Conservation (phyloP, 2,888 invertebrate species). For the Oscheius onirici region DNA sequence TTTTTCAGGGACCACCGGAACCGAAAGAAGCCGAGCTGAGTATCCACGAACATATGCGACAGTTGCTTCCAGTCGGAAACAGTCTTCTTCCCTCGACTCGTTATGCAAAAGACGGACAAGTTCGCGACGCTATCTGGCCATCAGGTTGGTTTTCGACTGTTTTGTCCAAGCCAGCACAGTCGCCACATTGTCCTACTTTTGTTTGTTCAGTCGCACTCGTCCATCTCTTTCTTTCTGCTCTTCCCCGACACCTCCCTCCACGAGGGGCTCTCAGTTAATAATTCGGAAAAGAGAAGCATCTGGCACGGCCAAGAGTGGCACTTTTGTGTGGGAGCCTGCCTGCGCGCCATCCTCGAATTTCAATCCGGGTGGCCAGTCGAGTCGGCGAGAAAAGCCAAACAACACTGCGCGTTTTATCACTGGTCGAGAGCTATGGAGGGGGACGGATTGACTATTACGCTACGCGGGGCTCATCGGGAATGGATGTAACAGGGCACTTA, state of each 20-base stretch:
- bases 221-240: constrained; percentile 3
- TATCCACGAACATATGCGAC: constrained; percentile 32
- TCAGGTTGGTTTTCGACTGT: constrained; percentile 17
- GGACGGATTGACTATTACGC: background rate
- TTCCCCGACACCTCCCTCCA: background rate
- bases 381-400: constrained; percentile 26
- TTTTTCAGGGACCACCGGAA: constrained; percentile 27
- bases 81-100: constrained; percentile 24
- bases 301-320: constrained; percentile 10
- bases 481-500: background rate
- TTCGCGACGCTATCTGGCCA: constrained; percentile 30
- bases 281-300: background rate
- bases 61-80: constrained; percentile 3
- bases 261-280: constrained; percentile 5
- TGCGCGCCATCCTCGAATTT: constrained; percentile 14
- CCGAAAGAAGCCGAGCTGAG: constrained; percentile 25
- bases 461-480: background rate
- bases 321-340: constrained; percentile 31
- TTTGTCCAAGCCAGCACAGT: constrained; percentile 5
- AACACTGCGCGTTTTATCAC: background rate
- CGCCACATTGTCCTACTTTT: constrained; percentile 30
- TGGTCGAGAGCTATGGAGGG: background rate
- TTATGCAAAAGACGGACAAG: constrained; percentile 27
- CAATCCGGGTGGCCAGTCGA: constrained; percentile 5
- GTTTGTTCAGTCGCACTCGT: constrained; percentile 22